Conservation (phyloP, 2,113 vertebrate species). For the Gasterosteus aculeatus region DNA sequence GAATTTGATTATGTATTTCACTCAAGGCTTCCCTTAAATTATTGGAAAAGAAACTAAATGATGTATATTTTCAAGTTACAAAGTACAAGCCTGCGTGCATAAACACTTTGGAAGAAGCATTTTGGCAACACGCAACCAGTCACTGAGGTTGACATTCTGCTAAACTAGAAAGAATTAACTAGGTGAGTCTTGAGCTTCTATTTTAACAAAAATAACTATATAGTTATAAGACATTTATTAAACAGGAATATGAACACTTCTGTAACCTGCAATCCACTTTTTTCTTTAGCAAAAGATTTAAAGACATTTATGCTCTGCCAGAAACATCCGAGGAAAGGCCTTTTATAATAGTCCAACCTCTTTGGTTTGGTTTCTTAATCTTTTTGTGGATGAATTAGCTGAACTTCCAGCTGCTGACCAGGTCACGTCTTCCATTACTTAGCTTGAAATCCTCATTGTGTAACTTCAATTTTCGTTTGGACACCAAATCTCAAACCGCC, state of each 20-base stretch:
- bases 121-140: not conserved
- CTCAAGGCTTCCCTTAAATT: conserved; percentile 4
- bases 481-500: not conserved
- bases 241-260: too few species aligned
- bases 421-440: not conserved
- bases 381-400: not conserved
- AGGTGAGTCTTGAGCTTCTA: not conserved
- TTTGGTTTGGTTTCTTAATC: not conserved
- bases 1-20: conserved; percentile 29
- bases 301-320: not conserved
- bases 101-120: not conserved
- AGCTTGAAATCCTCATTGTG: not conserved
- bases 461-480: conserved; percentile 26
- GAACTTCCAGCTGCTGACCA: not conserved
- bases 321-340: not conserved
- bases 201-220: not conserved
- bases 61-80: not conserved
- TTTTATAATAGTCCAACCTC: not conserved
- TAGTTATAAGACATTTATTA: not conserved
- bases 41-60: not conserved
- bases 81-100: not conserved
- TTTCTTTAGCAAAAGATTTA: not conserved
- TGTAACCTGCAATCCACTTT: too few species aligned
- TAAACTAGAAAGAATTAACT: too few species aligned
- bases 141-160: not conserved